These are phyloP conservation scores for Luperina nickerlii DNA, from an alignment of 2,888 invertebrate genomes.

Conservation along the genomic window DNA sequence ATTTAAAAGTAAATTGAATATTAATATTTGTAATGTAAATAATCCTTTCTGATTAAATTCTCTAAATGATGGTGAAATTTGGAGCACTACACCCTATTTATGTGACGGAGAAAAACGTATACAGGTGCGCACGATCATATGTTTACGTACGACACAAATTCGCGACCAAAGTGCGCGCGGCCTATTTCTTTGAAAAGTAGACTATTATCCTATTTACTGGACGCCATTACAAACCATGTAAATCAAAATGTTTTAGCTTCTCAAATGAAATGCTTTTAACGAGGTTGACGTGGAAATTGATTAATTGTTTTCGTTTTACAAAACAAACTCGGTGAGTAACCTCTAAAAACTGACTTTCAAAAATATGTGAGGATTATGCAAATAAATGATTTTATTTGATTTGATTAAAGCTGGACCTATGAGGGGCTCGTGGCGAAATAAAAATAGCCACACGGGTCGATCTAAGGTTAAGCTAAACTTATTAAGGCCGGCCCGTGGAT, in stretches of 20 bases:
- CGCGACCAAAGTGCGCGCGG: no score
- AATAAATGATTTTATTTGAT: no score
- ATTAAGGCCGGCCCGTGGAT: not conserved
- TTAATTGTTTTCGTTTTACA: conserved; percentile 52
- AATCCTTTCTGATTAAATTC: not conserved
- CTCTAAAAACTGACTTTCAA: conserved; percentile 9
- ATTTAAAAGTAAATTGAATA: no score
- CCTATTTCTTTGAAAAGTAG: not conserved
- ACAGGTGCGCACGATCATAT: no score
- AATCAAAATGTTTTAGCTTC: conserved; percentile 51
- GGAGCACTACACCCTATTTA: no score
- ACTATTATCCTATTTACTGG: conserved; percentile 30
- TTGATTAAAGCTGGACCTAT: not conserved
- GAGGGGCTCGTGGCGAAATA: no score
- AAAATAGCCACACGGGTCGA: not conserved
- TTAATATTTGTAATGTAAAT: no score
- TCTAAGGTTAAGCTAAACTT: not conserved
- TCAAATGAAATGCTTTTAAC: conserved; percentile 40
- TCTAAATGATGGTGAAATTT: not conserved
- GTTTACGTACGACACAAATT: no score
- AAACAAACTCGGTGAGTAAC: conserved; percentile 38
- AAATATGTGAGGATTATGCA: conserved; percentile 5
- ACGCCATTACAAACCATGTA: conserved; percentile 32
- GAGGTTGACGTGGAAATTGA: conserved; percentile 42
- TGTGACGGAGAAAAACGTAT: no score